These are phyloP conservation scores for Dromas ardeola DNA, from an alignment of 2,113 vertebrate species.

Conservation along the genomic window DNA sequence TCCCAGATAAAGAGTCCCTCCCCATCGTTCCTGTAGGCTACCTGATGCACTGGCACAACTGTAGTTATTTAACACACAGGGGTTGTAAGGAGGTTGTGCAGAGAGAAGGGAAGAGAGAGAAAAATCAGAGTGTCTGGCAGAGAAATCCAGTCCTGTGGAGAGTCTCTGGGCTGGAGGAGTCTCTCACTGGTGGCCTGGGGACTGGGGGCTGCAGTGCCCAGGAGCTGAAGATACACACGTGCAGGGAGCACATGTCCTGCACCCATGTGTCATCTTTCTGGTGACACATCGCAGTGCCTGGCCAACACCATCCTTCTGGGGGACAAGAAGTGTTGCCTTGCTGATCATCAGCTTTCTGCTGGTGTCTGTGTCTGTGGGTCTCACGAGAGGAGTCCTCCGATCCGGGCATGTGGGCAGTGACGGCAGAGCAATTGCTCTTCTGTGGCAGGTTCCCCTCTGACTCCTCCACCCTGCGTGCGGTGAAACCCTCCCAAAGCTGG, in stretches of 20 bases:
- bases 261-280: neutral
- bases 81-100: neutral
- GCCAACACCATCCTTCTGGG: neutral
- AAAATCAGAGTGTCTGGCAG: neutral
- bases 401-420: neutral
- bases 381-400: neutral
- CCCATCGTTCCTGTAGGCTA: neutral
- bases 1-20: too few relatives aligned
- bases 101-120: neutral
- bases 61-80: neutral
- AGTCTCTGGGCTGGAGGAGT: neutral
- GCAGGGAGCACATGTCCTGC: neutral
- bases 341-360: neutral
- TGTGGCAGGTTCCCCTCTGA: neutral
- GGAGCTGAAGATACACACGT: neutral
- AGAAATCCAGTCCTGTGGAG: neutral
- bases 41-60: neutral
- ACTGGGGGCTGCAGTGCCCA: neutral
- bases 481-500: neutral
- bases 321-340: neutral
- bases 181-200: neutral
- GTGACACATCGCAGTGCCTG: neutral
- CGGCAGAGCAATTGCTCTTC: neutral
- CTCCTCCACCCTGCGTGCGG: neutral
- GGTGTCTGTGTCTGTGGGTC: rapidly evolving